Percentiles rank a stretch among this genome's conserved stretches.
Evolutionary conservation across 1,140 invertebrate genomes (phyloP).

Genomic region (Drosophila tristis): DNA sequence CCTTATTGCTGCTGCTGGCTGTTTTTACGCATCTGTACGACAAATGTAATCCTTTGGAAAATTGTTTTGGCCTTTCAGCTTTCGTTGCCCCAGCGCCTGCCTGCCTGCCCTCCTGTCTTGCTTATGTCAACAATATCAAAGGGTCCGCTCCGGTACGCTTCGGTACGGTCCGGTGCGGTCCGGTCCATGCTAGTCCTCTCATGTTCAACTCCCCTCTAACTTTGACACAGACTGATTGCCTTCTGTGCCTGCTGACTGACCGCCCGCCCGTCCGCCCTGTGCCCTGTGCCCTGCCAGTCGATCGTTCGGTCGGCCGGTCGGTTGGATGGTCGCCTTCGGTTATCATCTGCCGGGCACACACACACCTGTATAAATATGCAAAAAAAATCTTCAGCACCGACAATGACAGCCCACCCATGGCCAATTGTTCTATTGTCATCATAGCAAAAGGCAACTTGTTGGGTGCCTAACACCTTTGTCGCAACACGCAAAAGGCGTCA

Average conservation of each 20-base stretch:
- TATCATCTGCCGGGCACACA: conserved; percentile 44
- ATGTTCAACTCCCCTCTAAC: conserved; percentile 34
- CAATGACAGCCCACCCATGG: conserved; percentile 19
- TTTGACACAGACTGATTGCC: conserved; percentile 65
- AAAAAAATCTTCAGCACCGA: conserved; percentile 33
- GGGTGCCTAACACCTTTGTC: conserved; percentile 53
- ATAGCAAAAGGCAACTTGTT: conserved; percentile 46
- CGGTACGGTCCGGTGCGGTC: no score
- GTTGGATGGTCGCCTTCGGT: conserved; percentile 26
- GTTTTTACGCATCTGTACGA: conserved; percentile 48
- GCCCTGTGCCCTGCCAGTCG: neutral
- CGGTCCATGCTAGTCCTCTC: neutral
- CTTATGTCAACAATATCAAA: conserved; percentile 64
- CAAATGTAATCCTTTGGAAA: conserved; percentile 62
- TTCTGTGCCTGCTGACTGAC: conserved; percentile 16
- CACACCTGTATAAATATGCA: conserved; percentile 57
- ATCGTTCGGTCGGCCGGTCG: no score
- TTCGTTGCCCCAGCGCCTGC: neutral
- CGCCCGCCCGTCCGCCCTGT: no score
- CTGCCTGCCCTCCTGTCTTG: conserved; percentile 10
- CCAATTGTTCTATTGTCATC: conserved; percentile 64
- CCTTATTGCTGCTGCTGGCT: conserved; percentile 34
- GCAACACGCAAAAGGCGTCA: conserved; percentile 62
- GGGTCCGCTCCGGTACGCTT: neutral
- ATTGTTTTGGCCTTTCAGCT: conserved; percentile 29